Evolutionary conservation across 1,140 invertebrate species (phyloP).

Genomic region (Oncopodura yosiiana): DNA sequence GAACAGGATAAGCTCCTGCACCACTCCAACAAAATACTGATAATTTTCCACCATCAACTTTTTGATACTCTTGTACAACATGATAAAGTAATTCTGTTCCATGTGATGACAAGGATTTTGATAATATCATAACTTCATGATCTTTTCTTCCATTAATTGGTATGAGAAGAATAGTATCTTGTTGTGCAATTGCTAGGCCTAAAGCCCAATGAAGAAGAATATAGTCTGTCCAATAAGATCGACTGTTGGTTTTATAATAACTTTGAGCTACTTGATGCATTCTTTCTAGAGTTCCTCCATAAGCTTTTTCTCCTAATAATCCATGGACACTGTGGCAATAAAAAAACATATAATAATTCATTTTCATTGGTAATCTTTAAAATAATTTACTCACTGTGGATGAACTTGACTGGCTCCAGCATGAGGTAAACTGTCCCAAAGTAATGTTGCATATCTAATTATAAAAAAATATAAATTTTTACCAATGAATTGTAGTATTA

Average conservation of each 20-base stretch:
- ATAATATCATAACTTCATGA: slow-evolving; percentile 43
- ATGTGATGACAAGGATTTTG: slow-evolving; percentile 37
- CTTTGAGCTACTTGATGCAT: slow-evolving; percentile 38
- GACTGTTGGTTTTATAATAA: slow-evolving; percentile 33
- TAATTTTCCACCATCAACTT: slow-evolving; percentile 39
- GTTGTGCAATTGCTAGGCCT: slow-evolving; percentile 39
- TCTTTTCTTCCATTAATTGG: slow-evolving; percentile 42
- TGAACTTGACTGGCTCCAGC: slow-evolving; percentile 47
- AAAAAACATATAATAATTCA: too few relatives aligned
- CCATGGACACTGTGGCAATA: too few relatives aligned
- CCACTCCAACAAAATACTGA: slow-evolving; percentile 41
- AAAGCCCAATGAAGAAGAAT: slow-evolving; percentile 40
- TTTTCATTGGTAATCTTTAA: too few relatives aligned
- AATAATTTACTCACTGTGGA: too few relatives aligned
- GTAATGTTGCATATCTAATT: slow-evolving; percentile 40
- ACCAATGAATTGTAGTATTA: slow-evolving; percentile 1
- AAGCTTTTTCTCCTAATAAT: slow-evolving; percentile 39
- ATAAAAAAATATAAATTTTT: slow-evolving; percentile 37
- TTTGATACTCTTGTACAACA: slow-evolving; percentile 41
- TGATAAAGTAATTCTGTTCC: slow-evolving; percentile 40
- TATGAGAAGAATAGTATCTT: slow-evolving; percentile 40
- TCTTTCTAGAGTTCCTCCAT: slow-evolving; percentile 41
- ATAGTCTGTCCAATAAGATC: slow-evolving; percentile 41
- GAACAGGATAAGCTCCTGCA: slow-evolving; percentile 39
- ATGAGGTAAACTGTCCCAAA: slow-evolving; percentile 45